Evolutionary conservation across 1,140 invertebrate species (phyloP), one percentile per base, ranked within the genome.

Genomic region (Sminthurinus signatus): DNA sequence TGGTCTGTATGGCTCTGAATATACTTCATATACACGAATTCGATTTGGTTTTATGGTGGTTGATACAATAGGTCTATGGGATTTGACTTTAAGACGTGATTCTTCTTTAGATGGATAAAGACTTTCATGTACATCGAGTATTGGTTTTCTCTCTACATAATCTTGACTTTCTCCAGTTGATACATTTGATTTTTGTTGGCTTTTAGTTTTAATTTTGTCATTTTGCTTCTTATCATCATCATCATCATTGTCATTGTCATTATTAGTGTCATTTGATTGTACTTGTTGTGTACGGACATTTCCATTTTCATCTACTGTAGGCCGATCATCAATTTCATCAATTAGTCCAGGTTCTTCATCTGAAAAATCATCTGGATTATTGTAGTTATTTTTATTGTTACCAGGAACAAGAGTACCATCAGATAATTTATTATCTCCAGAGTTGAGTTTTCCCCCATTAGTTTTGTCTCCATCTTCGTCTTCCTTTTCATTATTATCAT

Each of bases 21-120:
- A 67, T 0, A 67, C 65, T 63, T 62, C 31, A 27, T 58, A 44
- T 23, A 67, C 32, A 50, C 28, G 8, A 17, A 52, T 57, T 5
- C 42, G 17, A 0, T 19, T 17, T 48, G 31, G 10, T 12, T 31
- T 19, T 44, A 46, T 46, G 1, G 55, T 48, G 27, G 48, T 54
- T 1, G 19, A 27, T 21, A 36, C 42, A 17, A 36, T 55, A 10
- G 21, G 2, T 21, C 15, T 50, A 17, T 3, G 28, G n/a, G 4
- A 14, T 2, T 10, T 21, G 8, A 12, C 17, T 4, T 42, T 56
- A 17, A 56, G 3, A 31, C 25, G 14, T 42, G 3, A 17, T 3
- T 5, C 15, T 15, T 36, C 32, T 36, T 36, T 36, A 15, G 32
- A 36, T 15, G 32, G 32, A 42, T 57, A 57, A 8, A 59, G 32